Conservation (phyloP, 2,797 vertebrate species). For the Lagorchestes hirsutus region DNA sequence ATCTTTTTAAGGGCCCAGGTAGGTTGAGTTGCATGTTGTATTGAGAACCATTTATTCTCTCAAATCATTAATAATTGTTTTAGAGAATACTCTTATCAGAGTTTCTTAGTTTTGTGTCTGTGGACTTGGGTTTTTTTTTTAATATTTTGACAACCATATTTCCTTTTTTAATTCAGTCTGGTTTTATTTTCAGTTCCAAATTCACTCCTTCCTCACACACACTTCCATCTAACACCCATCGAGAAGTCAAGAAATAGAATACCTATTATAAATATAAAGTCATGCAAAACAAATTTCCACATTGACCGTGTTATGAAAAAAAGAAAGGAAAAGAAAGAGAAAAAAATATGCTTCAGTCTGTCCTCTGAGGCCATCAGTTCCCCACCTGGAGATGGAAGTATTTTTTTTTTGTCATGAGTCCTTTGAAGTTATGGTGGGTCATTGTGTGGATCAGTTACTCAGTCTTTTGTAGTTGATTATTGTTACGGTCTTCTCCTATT, state of each 20-base stretch:
- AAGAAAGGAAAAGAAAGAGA: not conserved
- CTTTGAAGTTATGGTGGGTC: not conserved
- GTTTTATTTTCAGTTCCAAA: not conserved
- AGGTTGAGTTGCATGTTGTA: slow-evolving; percentile 35
- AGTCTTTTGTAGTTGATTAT: not conserved
- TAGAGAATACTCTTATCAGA: not conserved
- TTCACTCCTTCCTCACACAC: not conserved
- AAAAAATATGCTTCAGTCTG: not conserved
- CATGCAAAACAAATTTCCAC: not conserved
- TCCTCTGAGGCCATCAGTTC: not conserved
- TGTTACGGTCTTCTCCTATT: not conserved
- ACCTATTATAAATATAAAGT: not conserved
- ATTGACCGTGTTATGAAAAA: not conserved
- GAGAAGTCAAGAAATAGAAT: not conserved
- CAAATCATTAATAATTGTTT: slow-evolving; percentile 43
- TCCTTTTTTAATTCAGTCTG: slow-evolving; percentile 25
- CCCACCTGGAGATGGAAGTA: not conserved
- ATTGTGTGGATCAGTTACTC: not conserved
- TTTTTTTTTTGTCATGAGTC: not conserved
- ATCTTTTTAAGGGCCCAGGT: slow-evolving; percentile 54
- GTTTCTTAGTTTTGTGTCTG: not conserved
- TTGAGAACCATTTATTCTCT: slow-evolving; percentile 51
- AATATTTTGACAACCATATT: slow-evolving; percentile 52
- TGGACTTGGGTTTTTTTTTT: slow-evolving; percentile 12
- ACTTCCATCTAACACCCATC: not conserved